Base-by-base conservation (phyloP, 2,797 vertebrate species). In the Bradypus variegatus region DNA sequence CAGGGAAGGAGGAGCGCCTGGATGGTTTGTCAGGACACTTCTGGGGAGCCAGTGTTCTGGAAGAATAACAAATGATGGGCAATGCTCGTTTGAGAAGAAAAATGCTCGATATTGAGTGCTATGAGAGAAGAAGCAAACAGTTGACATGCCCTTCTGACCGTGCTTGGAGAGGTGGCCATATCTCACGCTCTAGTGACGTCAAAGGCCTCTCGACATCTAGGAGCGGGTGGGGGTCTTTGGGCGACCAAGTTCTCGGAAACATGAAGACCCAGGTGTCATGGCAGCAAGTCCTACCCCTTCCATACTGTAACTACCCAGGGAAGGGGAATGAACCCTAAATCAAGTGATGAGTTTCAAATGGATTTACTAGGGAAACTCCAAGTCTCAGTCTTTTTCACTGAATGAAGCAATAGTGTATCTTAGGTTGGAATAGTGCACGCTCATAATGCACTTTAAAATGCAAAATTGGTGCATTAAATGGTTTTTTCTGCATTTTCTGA, bases 271-370 rank as follows among this genome's bases (percentile, higher is more conserved):
- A 65, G 8, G 38, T 36, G 62, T 85, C 41, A 15, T 21, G 4
- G 31, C 38, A 33, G 48, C 15, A 60, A 38, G 11, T 84, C 38
- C 27, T 27, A 1, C 60, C 31, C 55, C 38, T 89, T 15, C 82
- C 64, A 7, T 62, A 55, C 70, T 70, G 36, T 67, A 62, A 83
- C 36, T 73, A 16, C 14, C 29, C 4, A 1, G 38, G 65, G 67
- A 65, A 82, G 50, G 25, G 69, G 89, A 88, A 89, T 70, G n/a
- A 62, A 29, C 81, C 33, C 38, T 77, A 48, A 88, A 75, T 90
- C 73, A 85, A 94, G 69, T 48, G 73, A 33, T 67, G 65, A 86
- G 8, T 72, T 93, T 91, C 69, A 53, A 93, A 75, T 82, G 33
- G 53, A 45, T 88, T 62, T 85, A 64, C 31, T 48, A 89, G 58